Base-by-base conservation (phyloP, 1,140 invertebrate species). In the Bombyx mandarina region DNA sequence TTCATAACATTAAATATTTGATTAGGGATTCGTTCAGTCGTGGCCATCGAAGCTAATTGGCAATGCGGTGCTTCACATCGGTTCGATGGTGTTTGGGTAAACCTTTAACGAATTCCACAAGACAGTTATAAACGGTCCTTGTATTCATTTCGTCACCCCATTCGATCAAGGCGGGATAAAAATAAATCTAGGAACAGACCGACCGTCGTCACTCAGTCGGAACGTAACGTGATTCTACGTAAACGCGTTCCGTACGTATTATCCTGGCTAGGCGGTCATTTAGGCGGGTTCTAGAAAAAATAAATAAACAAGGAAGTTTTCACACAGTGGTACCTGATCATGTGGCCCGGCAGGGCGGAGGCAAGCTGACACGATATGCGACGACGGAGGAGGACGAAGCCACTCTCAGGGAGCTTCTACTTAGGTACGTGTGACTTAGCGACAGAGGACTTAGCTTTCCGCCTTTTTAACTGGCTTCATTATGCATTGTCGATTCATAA, bases 401-500 rank as follows among this genome's bases (percentile, higher is more conserved):
- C 82, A 94, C 93, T 91, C 93, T 94, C 88, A 93, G 93, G 91
- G 93, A 94, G 91, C 91, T 94, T 90, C 93, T 94, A 89, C 91
- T 94, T 92, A 94, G 93, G 93, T 94, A 93, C 88, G 90, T 90
- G 50, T 54, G 75, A 81, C 70, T 64, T 81, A 79, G 74, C 71
- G 69, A 79, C 64, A 73, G 65, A 65, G 74, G 65, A 80, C 65
- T 78, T 22, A 81, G 78, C 82, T 85, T 85, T 73, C 71, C 69
- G 78, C 78, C 79, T 85, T 75, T 72, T 68, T 65, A 74, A 80
- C 68, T 79, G 75, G 77, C 79, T 82, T 85, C 67, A 75, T 76
- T 77, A 45, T 66, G 75, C 79, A 85, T 85, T 71, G 58, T 66
- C 63, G 67, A 73, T 69, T 76, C 72, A 79, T 75, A 66, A 73